Conservation (phyloP, 2,888 invertebrate species). For the Acanthosepion lycidas region DNA sequence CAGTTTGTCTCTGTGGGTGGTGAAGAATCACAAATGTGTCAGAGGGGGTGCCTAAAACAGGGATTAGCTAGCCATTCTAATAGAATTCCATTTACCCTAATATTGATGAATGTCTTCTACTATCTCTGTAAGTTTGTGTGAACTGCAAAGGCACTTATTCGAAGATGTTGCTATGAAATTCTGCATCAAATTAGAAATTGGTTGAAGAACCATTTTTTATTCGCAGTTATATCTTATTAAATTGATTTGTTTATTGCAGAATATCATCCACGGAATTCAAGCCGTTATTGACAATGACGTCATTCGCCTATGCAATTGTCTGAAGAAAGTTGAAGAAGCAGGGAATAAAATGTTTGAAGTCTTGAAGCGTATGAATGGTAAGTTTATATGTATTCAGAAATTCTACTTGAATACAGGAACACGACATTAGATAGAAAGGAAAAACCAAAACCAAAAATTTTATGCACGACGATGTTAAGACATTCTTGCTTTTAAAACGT, state of each 20-base stretch:
- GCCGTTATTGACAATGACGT: slow-evolving; percentile 55
- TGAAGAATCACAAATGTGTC: no score
- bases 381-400: background rate
- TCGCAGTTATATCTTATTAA: background rate
- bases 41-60: no score
- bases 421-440: background rate
- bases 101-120: no score
- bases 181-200: background rate
- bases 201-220: background rate
- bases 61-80: no score
- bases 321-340: slow-evolving; percentile 53
- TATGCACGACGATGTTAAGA: no score
- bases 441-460: no score
- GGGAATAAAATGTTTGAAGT: slow-evolving; percentile 56
- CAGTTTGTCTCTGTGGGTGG: no score
- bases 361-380: slow-evolving; percentile 63
- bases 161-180: no score
- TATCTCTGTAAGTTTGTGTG: no score
- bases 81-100: no score
- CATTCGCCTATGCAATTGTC: slow-evolving; percentile 50
- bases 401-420: background rate
- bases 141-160: no score
- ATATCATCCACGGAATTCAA: slow-evolving; percentile 53
- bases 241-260: slow-evolving; percentile 50
- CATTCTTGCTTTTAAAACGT: no score